Evolutionary conservation across 2,888 invertebrate species (phyloP), one percentile per base, ranked within the genome.

Genomic region (Trissolcus japonicus): DNA sequence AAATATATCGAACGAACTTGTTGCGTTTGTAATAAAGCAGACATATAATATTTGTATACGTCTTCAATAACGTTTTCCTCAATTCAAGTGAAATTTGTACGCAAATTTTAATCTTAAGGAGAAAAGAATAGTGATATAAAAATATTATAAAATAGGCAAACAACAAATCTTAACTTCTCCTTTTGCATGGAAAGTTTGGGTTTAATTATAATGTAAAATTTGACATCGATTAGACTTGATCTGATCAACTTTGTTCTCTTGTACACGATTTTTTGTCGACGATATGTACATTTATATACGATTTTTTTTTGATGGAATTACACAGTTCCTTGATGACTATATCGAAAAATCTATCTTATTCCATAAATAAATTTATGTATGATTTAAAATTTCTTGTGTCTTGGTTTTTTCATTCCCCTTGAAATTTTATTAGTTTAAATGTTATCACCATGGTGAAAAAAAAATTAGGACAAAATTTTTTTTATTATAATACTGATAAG

Each of bases 251-350:
- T 54, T 69, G 51, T 53, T 50, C 17, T 50, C 57, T 62, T 65
- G 29, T 62, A 68, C 51, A 59, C 69, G 69, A 81, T 80, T 81
- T 79, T 81, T 78, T 67, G 80, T 77, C 79, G 80, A 82, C 79
- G 53, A 68, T 83, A 81, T 73, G 41, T 65, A 65, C 16, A 21
- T 43, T 55, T 73, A 66, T 55, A 35, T 35, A 65, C 43, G 41
- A 73, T 61, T 62, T 11, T 17, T n/a, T 83, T 83, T 83, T 82
- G 84, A 82, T 43, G 66, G 83, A 83, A 83, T 86, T 83, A 83
- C 79, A 87, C 82, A 87, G 86, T 87, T 87, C 87, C 87, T 88
- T 85, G 80, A 84, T 82, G 80, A 86, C 86, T 86, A 86, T 86
- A 86, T 84, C 86, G 82, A 82, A 76, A 80, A 83, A 86, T 85